Evolutionary conservation across 2,113 vertebrate genomes (phyloP).

Genomic region (Octodon degus): DNA sequence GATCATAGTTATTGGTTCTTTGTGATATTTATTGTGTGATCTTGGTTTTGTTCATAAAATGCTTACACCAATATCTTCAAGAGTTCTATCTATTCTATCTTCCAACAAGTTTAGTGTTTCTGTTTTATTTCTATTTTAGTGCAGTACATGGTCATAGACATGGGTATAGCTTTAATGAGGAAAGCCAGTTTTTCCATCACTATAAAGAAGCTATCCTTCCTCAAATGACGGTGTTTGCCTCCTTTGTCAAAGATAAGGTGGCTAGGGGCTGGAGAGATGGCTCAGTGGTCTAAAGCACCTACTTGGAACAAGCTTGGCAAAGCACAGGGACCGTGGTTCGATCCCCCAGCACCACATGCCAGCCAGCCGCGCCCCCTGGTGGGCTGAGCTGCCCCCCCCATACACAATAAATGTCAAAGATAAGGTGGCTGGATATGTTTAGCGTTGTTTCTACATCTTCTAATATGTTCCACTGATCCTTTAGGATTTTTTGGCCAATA

Average conservation of each 20-base stretch:
- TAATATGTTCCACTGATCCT: background rate
- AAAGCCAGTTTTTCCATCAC: background rate
- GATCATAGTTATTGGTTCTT: background rate
- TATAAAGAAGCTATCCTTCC: background rate
- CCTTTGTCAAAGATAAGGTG: background rate
- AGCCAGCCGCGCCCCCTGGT: no score
- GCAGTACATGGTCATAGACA: background rate
- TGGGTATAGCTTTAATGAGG: background rate
- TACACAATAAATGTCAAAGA: no score
- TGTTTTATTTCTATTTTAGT: background rate
- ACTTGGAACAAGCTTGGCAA: no score
- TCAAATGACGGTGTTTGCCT: background rate
- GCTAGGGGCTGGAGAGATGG: no score
- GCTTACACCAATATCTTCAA: background rate
- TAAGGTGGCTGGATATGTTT: background rate
- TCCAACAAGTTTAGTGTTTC: background rate
- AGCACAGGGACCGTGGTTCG: no score
- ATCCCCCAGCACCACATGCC: no score
- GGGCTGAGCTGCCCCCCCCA: no score
- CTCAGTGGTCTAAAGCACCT: no score
- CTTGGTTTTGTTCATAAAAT: background rate
- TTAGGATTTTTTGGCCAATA: background rate
- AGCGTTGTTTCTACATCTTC: background rate
- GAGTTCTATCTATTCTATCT: background rate
- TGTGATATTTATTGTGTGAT: background rate